Conservation (phyloP, 1,140 invertebrate species). For the Polypedilum pembai region DNA sequence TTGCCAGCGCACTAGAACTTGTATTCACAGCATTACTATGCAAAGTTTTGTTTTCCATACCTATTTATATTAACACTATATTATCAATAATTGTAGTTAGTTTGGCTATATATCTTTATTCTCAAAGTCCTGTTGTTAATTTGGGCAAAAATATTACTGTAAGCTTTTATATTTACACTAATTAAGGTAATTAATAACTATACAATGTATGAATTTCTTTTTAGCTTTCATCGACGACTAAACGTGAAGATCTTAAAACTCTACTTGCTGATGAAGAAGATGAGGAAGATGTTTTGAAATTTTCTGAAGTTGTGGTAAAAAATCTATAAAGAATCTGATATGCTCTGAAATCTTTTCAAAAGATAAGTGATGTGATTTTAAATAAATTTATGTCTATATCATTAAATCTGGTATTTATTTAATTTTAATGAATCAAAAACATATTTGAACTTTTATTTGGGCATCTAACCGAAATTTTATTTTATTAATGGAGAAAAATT, state of each 20-base stretch:
- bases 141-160: constrained; percentile 37
- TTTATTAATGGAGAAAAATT: no score
- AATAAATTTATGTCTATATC: no score
- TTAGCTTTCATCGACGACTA: background rate
- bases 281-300: background rate
- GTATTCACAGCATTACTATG: constrained; percentile 85
- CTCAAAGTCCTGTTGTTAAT: constrained; percentile 77
- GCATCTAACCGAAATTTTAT: no score
- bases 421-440: no score
- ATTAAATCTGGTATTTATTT: no score
- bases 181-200: no score
- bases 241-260: background rate
- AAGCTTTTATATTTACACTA: background rate
- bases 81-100: constrained; percentile 77
- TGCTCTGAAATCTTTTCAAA: no score
- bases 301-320: background rate
- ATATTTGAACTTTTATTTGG: no score
- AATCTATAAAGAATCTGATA: background rate
- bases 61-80: constrained; percentile 74
- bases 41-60: constrained; percentile 81
- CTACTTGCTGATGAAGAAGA: constrained; percentile 14
- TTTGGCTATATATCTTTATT: constrained; percentile 77
- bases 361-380: no score
- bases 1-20: constrained; percentile 88
- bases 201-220: background rate